Conservation (phyloP, 2,888 invertebrate genomes). For the Drosophila prostipennis region DNA sequence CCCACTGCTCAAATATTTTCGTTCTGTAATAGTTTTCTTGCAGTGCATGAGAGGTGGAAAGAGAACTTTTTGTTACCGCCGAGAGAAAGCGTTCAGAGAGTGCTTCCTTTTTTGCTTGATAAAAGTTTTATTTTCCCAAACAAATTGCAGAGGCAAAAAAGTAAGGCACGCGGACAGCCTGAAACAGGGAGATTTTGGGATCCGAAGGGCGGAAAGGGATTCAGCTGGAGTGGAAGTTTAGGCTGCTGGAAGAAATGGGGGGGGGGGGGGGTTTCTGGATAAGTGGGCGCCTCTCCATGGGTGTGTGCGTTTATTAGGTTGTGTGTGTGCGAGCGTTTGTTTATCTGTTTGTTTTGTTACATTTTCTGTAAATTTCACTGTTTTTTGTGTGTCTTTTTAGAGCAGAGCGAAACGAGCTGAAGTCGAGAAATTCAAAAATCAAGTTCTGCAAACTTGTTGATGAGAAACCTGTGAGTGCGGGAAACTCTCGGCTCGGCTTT, state of each 20-base stretch:
- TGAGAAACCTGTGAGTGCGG: conserved; percentile 56
- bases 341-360: conserved; percentile 72
- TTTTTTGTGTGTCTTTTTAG: conserved; percentile 13
- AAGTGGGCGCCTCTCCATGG: conserved; percentile 52
- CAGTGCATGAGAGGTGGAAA: conserved; percentile 29
- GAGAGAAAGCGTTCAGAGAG: conserved; percentile 15
- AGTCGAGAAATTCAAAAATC: conserved; percentile 76
- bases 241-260: neutral
- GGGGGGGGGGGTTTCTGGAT: conserved; percentile 24
- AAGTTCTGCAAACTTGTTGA: conserved; percentile 75
- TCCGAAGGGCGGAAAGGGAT: conserved; percentile 4
- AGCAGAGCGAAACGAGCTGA: conserved; percentile 39
- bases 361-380: conserved; percentile 36
- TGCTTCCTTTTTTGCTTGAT: conserved; percentile 38
- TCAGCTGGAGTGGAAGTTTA: conserved; percentile 18
- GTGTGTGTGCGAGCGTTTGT: conserved; percentile 14
- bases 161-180: conserved; percentile 47
- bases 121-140: conserved; percentile 67
- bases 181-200: conserved; percentile 13
- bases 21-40: neutral
- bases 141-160: conserved; percentile 46
- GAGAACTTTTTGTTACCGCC: conserved; percentile 18
- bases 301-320: conserved; percentile 6
- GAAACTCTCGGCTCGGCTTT: conserved; percentile 58
- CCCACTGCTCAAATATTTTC: conserved; percentile 4